Evolutionary conservation across 2,113 vertebrate species (phyloP), one percentile per base, ranked within the genome.

Genomic region (Trachemys scripta): DNA sequence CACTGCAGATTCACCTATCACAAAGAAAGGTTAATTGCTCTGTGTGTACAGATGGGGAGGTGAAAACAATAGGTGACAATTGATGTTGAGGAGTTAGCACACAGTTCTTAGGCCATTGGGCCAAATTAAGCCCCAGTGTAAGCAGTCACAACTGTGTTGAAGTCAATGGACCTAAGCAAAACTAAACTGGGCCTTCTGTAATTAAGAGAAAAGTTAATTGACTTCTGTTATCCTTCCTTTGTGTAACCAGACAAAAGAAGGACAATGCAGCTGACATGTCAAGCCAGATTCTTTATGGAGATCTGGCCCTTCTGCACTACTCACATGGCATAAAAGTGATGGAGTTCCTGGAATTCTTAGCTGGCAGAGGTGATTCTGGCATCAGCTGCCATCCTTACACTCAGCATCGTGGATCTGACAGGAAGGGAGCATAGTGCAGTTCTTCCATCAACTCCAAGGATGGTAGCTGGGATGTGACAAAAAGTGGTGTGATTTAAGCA

Each of bases 261-360:
- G 25, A n/a, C 20, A 95, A 90, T 8, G 2, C 2, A 81, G 79
- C 51, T 7, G 92, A 42, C 20, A 0, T 35, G 76, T 80, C 17
- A 87, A 38, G 24, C 2, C 90, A 90, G 2, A 85, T 4, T 31
- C 42, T 76, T 65, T 10, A 7, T 2, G 14, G 80, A 6, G 3
- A 6, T 96, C 35, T 19, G 17, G 20, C 0, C 1, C 90, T 80
- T 86, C 45, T 2, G 10, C 75, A 90, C 78, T 24, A 14, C 0
- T 5, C 0, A 0, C 69, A 14, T 76, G 53, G 5, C 0, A 87
- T 20, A 79, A 65, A 20, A 90, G 50, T 0, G 0, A 6, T 47
- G 59, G 5, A 65, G 85, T 24, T 79, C 25, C 47, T n/a, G 85
- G 14, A 59, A 85, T 5, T 2, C 45, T 2, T 81, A 19, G 11